Evolutionary conservation across 1,140 invertebrate genomes (phyloP), one percentile per base, ranked within the genome.

Genomic region (Drosophila virilis): DNA sequence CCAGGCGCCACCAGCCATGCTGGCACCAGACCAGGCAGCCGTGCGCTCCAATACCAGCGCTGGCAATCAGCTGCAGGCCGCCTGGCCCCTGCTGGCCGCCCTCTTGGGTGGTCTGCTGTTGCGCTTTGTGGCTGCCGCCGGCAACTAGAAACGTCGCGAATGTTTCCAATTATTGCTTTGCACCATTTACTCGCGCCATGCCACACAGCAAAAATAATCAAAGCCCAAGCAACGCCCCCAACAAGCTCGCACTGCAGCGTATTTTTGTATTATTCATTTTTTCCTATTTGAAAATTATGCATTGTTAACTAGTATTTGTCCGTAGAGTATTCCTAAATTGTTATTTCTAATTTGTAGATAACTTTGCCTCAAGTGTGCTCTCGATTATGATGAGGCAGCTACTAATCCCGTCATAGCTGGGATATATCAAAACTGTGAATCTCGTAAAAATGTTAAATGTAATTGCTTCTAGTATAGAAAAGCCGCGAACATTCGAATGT

Each of bases 1-100:
- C 1, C 79, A 77, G 22, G 54, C 62, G 51, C 48, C 65, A 0
- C 74, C 79, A 0, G 74, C 76, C 3, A 67, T 82, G 46, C 42
- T 79, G 22, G 33, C 78, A 1, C 84, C 83, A 0, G 67, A 89
- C 6, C 84, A 88, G 67, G 83, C 83, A 6, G 86, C 83, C 7
- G 84, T 88, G 9, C 81, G 78, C 42, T 42, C 84, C 6, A 79
- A 43, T 17, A 65, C 57, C 28, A 71, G 33, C 22, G 66, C 69
- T 1, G 10, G 22, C 13, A 32, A n/a, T 35, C 60, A 38, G 38
- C 10, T 57, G 8, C 38, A 35, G 12, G 12, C 28, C 37, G 0
- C 22, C 6, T 33, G 68, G 13, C 12, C 68, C 7, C 33, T 81
- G 15, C 8, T 38, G 12, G 38, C 15, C 15, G 58, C 38, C 10